Percentiles rank a stretch among this genome's conserved stretches.
Conservation (phyloP, 2,113 vertebrate species). For the Parotia lawesii region DNA sequence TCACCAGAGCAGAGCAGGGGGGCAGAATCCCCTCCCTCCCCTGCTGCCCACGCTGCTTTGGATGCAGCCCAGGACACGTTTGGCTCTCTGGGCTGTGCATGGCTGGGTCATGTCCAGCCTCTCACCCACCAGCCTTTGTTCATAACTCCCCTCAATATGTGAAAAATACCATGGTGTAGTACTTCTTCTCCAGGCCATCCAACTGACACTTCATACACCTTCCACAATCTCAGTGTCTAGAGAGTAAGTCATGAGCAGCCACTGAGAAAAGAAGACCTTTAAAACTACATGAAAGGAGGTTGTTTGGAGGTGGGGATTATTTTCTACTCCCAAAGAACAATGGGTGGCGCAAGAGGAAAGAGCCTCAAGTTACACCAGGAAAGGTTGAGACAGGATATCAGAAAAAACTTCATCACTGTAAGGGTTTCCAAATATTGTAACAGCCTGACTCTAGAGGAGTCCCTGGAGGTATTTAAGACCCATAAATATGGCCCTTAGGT, state of each 20-base stretch:
- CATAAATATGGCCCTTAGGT: not conserved
- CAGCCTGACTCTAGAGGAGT: not conserved
- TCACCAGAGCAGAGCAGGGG: not conserved
- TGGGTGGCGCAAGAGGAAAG: rapidly evolving
- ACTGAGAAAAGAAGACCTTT: not conserved
- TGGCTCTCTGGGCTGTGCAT: rapidly evolving
- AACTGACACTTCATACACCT: rapidly evolving
- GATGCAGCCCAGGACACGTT: rapidly evolving
- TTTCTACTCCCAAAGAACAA: not conserved
- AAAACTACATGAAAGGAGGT: not conserved
- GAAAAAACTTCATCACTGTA: not conserved
- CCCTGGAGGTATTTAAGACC: not conserved
- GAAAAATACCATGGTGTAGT: not conserved
- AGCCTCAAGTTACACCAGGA: rapidly evolving
- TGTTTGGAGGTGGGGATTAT: rapidly evolving
- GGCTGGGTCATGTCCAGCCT: not conserved
- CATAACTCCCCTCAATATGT: not conserved
- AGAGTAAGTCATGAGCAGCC: rapidly evolving
- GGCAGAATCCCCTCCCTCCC: not conserved
- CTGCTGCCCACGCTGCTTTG: not conserved
- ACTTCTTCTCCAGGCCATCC: not conserved
- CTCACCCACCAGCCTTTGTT: not conserved
- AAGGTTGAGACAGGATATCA: not conserved
- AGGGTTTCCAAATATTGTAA: not conserved
- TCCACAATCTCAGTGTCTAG: rapidly evolving